These are phyloP conservation scores for Ambastaia sidthimunki DNA, from an alignment of 2,797 vertebrate genomes.

Conservation along the genomic window DNA sequence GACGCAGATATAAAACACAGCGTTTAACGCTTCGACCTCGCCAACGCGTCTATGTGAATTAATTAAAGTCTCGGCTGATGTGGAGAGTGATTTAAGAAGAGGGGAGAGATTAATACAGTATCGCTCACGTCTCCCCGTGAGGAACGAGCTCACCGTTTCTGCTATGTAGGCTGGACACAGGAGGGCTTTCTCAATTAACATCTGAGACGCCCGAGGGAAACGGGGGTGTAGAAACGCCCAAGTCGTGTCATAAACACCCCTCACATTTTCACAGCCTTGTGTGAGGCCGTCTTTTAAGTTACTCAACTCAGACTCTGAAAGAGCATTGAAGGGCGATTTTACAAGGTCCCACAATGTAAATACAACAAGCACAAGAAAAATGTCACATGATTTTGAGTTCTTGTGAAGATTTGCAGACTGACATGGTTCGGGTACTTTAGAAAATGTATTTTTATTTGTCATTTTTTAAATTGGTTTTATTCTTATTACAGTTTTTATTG, in stretches of 20 bases:
- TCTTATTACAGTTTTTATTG: too few species aligned
- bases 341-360: too few species aligned
- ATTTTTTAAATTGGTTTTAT: too few species aligned
- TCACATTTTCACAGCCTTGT: not conserved
- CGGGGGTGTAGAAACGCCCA: conserved; percentile 34
- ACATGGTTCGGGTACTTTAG: too few species aligned
- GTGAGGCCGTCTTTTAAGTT: not conserved
- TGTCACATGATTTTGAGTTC: too few species aligned
- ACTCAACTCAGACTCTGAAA: not conserved
- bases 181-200: conserved; percentile 73
- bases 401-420: too few species aligned
- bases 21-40: conserved; percentile 53
- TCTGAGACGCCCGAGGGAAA: conserved; percentile 66
- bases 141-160: conserved; percentile 36
- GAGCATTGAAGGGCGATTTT: not conserved
- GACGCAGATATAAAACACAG: conserved; percentile 12
- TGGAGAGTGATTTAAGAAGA: conserved; percentile 51
- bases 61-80: conserved; percentile 57
- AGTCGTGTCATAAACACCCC: conserved; percentile 55
- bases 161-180: conserved; percentile 70
- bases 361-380: too few species aligned
- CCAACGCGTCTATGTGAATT: conserved; percentile 49
- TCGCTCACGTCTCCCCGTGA: conserved; percentile 42
- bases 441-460: too few species aligned
- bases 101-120: conserved; percentile 55